Percentiles rank a stretch among this genome's conserved stretches.
phyloP scores from a whole-genome alignment of 2,797 vertebrate species.

The Thamnophis elegans region DNA sequence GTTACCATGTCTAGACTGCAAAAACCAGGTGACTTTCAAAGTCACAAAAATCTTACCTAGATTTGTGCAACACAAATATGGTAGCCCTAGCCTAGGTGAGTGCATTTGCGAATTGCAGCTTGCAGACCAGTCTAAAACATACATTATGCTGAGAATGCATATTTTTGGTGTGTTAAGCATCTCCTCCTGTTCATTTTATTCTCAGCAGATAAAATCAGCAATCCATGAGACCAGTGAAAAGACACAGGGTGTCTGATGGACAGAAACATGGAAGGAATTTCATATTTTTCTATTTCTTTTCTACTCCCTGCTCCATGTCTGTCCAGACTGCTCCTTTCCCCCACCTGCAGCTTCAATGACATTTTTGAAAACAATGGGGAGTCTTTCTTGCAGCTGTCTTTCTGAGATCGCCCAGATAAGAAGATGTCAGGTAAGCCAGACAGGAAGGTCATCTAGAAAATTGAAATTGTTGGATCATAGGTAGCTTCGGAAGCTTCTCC shows the following conservation, averaged over 20 bases:
- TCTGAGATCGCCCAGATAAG: not conserved
- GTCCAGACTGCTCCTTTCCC: not conserved
- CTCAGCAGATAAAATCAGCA: not conserved
- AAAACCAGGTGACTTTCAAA: not conserved
- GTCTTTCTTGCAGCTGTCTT: not conserved
- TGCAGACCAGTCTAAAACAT: not conserved
- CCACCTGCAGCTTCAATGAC: not conserved
- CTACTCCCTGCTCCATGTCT: not conserved
- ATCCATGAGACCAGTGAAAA: not conserved
- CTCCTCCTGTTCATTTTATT: not conserved
- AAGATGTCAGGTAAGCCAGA: not conserved
- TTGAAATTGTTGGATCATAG: not conserved
- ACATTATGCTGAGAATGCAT: not conserved
- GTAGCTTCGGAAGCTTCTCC: not conserved
- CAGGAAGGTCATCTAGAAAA: not conserved
- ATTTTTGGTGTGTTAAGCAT: not conserved
- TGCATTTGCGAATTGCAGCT: not conserved
- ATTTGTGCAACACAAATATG: not conserved
- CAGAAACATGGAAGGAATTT: not conserved
- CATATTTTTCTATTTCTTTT: not conserved
- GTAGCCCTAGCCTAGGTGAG: not conserved
- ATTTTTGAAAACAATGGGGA: not conserved
- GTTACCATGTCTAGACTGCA: not conserved
- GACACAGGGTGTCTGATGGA: not conserved
- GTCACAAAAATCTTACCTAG: not conserved